Percentiles rank a stretch among this genome's conserved stretches.
Conservation (phyloP, 2,888 invertebrate species). For the Clepsis dumicolana region DNA sequence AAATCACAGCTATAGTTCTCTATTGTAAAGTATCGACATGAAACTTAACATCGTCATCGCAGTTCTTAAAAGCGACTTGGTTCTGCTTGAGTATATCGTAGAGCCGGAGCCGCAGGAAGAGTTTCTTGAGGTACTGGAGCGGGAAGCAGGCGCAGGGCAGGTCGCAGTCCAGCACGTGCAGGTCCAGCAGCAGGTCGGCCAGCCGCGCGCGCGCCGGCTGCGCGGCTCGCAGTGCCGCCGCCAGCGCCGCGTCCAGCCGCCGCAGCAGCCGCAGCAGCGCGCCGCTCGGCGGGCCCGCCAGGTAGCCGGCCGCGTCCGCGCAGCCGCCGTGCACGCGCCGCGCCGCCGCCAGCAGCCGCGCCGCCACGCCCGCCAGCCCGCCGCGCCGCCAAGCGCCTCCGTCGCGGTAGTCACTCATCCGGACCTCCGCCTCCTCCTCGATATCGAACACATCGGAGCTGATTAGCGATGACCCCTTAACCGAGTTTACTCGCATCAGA, state of each 20-base stretch:
- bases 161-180: slow-evolving; percentile 35
- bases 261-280: slow-evolving; percentile 18
- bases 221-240: not conserved
- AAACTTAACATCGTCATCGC: not conserved
- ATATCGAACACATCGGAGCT: not conserved
- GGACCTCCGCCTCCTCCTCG: slow-evolving; percentile 3
- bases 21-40: slow-evolving; percentile 12
- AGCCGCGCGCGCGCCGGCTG: not conserved
- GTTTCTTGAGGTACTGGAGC: slow-evolving; percentile 30
- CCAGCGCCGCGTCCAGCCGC: slow-evolving; percentile 15
- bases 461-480: not conserved
- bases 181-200: slow-evolving; percentile 28
- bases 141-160: slow-evolving; percentile 38
- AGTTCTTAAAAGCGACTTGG: not conserved
- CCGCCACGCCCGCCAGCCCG: not conserved
- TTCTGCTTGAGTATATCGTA: slow-evolving; percentile 15
- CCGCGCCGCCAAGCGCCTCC: too few relatives aligned
- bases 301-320: not conserved
- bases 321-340: slow-evolving; percentile 17
- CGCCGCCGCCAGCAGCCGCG: slow-evolving; percentile 14
- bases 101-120: slow-evolving; percentile 30
- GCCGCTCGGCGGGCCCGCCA: not conserved
- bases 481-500: not conserved
- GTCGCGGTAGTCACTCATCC: slow-evolving; percentile 23
- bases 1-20: not conserved